Conservation (phyloP, 2,888 invertebrate species). For the Nudaria mundana region DNA sequence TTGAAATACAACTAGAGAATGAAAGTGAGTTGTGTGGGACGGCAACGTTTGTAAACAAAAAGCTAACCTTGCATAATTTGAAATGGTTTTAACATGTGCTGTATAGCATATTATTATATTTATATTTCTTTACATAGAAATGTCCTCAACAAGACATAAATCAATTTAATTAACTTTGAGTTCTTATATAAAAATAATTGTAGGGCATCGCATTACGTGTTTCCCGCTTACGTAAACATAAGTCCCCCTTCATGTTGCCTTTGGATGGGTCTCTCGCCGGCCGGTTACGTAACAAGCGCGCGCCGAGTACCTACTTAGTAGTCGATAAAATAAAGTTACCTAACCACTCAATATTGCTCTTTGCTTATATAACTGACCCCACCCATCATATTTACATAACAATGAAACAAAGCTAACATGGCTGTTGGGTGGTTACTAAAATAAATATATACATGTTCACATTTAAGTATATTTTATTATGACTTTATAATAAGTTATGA, state of each 20-base stretch:
- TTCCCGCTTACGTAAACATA: slow-evolving; percentile 5
- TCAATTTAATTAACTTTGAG: no score
- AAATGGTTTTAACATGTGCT: no score
- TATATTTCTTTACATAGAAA: no score
- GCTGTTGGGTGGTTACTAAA: neutral
- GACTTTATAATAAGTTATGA: slow-evolving; percentile 44
- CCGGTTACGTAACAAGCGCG: slow-evolving; percentile 32
- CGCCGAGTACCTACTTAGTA: slow-evolving; percentile 25
- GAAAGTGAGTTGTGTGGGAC: neutral
- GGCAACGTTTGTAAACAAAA: slow-evolving; percentile 10
- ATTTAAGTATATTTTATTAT: slow-evolving; percentile 41
- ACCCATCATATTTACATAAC: slow-evolving; percentile 30
- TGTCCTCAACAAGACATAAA: no score
- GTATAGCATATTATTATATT: no score
- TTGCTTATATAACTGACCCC: slow-evolving; percentile 34
- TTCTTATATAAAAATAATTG: no score
- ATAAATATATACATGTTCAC: slow-evolving; percentile 29
- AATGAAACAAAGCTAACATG: slow-evolving; percentile 15
- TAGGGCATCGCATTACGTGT: slow-evolving; percentile 24
- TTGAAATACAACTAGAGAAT: neutral
- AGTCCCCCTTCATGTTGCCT: slow-evolving; percentile 22
- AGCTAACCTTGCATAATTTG: slow-evolving; percentile 9
- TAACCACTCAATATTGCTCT: slow-evolving; percentile 29
- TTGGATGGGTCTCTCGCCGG: slow-evolving; percentile 23
- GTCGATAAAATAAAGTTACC: slow-evolving; percentile 33